Conservation (phyloP, 1,140 invertebrate species). For the Schlechtendalia chinensis region DNA sequence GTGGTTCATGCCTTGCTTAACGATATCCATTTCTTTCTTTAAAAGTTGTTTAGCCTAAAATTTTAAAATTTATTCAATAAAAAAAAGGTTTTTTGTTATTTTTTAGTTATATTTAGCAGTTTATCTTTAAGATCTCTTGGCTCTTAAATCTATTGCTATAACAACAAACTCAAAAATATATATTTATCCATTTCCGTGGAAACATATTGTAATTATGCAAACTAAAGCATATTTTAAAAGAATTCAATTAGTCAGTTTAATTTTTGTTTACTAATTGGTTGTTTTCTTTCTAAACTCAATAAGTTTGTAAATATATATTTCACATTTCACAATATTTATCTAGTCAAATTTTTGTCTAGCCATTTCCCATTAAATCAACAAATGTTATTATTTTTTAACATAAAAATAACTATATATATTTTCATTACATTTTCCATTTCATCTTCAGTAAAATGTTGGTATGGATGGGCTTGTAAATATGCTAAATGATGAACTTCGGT, state of each 20-base stretch:
- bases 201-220: too few relatives aligned
- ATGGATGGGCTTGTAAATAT: conserved; percentile 84
- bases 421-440: conserved; percentile 66
- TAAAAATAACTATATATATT: background rate
- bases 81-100: background rate
- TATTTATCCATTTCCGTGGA: too few relatives aligned
- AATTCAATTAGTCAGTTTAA: too few relatives aligned
- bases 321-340: too few relatives aligned
- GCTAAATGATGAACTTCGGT: conserved; percentile 68
- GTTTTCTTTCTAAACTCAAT: background rate
- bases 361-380: too few relatives aligned
- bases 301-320: background rate
- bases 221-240: too few relatives aligned
- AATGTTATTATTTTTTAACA: too few relatives aligned
- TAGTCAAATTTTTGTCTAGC: too few relatives aligned
- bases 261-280: too few relatives aligned
- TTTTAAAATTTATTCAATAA: conserved; percentile 17
- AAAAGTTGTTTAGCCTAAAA: conserved; percentile 66
- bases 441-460: conserved; percentile 69
- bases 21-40: conserved; percentile 80
- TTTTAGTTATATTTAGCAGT: conserved; percentile 78
- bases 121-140: too few relatives aligned
- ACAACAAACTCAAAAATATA: too few relatives aligned
- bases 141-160: too few relatives aligned
- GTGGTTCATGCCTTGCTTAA: conserved; percentile 91